These are phyloP conservation scores for Microplitis mediator DNA, from an alignment of 1,140 invertebrate genomes.

Conservation along the genomic window DNA sequence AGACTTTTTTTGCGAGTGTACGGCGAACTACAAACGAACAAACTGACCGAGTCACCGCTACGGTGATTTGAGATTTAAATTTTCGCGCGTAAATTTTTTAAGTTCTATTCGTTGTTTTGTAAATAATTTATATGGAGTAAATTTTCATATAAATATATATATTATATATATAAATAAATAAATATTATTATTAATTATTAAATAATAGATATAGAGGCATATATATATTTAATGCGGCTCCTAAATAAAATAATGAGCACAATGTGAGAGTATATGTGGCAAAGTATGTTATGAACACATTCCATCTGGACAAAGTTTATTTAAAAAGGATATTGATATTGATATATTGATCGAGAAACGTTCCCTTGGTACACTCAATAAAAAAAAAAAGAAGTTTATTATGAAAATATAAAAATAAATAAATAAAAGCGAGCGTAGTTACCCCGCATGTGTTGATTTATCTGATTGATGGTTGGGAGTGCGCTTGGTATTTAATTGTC, in stretches of 20 bases:
- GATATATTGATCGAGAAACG: neutral
- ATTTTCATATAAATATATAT: slow-evolving; percentile 26
- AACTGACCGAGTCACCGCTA: too few relatives aligned
- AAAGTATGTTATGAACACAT: slow-evolving; percentile 4
- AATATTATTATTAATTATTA: slow-evolving; percentile 53
- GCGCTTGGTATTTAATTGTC: slow-evolving; percentile 4
- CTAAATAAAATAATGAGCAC: neutral
- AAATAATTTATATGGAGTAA: slow-evolving; percentile 28
- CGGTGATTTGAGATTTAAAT: too few relatives aligned
- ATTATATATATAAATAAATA: slow-evolving; percentile 37
- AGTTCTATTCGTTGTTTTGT: slow-evolving; percentile 29
- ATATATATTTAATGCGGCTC: slow-evolving; percentile 46
- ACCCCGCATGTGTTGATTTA: too few relatives aligned
- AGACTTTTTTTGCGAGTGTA: neutral
- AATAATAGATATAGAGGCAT: slow-evolving; percentile 44
- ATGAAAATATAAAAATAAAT: neutral
- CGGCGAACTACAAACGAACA: too few relatives aligned
- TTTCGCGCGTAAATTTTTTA: slow-evolving; percentile 14
- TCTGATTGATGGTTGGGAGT: neutral
- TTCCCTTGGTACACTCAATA: neutral
- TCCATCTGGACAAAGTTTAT: neutral
- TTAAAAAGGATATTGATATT: neutral
- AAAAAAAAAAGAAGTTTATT: neutral
- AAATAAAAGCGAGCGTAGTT: neutral
- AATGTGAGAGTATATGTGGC: neutral